A percentile compares a stretch with the other conserved stretches of the same genome.
phyloP scores from a whole-genome alignment of 2,888 invertebrate genomes.

The Sesia bembeciformis region DNA sequence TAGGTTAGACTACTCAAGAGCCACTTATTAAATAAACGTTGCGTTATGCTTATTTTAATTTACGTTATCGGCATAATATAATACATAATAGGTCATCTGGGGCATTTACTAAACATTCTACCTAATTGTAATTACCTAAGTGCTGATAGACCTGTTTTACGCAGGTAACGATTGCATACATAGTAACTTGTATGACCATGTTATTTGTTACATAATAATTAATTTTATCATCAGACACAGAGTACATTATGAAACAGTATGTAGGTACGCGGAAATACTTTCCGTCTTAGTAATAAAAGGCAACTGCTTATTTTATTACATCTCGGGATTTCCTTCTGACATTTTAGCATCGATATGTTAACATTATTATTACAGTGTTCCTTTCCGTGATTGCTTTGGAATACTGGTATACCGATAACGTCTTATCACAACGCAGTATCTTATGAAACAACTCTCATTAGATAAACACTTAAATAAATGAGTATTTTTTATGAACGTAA shows the following conservation, averaged over 20 bases:
- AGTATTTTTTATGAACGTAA: not conserved
- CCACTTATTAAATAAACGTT: not conserved
- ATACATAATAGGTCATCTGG: not conserved
- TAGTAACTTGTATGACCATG: not conserved
- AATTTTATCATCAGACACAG: not conserved
- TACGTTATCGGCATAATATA: not conserved
- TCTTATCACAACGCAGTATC: too few relatives aligned
- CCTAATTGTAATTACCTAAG: not conserved
- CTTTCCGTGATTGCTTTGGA: too few relatives aligned
- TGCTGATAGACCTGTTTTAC: not conserved
- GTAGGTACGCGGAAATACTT: not conserved
- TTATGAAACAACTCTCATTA: too few relatives aligned
- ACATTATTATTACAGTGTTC: too few relatives aligned
- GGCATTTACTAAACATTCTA: not conserved
- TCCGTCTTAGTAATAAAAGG: not conserved
- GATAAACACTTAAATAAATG: too few relatives aligned
- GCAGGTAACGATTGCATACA: not conserved
- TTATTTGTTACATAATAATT: not conserved
- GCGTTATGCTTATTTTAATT: slow-evolving; percentile 4
- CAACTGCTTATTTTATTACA: not conserved
- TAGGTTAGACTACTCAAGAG: not conserved
- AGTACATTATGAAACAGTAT: not conserved
- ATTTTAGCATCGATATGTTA: not conserved
- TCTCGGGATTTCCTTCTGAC: slow-evolving; percentile 6
- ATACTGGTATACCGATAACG: too few relatives aligned